Base-by-base conservation (phyloP, 2,797 vertebrate species). In the Pseudocheirus occidentalis region DNA sequence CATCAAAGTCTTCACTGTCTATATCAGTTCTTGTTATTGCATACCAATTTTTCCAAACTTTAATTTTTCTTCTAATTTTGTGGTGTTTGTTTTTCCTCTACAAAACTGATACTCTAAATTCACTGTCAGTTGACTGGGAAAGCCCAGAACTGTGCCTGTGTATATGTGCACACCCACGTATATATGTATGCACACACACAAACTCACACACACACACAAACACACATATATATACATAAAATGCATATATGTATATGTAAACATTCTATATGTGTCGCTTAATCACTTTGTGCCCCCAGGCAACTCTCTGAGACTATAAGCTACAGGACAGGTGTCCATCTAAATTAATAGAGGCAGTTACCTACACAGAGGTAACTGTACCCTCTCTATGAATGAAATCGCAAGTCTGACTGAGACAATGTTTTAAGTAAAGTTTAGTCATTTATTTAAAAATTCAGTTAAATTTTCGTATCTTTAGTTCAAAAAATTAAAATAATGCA, bases 181-280 rank as follows among this genome's bases (percentile, higher is more conserved):
- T 57, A 57, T 27, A 5, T 57, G 27, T 57, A 21, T 57, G 6
- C 16, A 5, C 5, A 58, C 9, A 59, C 10, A 59, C 24, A 58
- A 1, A 29, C 29, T 1, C 29, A 29, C 11, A 7, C 2, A 24
- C 9, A 0, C 28, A 28, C 6, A 59, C n/a, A n/a, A n/a, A n/a
- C n/a, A n/a, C 57, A 58, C 29, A 59, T 31, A 59, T 59, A 2
- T 3, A 59, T 7, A 59, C 21, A 24, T 24, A 24, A 24, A 24
- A 56, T 31, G 31, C 58, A 59, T 59, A 31, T 16, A 31, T 66
- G 34, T 66, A 14, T 31, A 29, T n/a, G 5, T n/a, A 66, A 34
- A 40, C 40, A 16, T 46, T 24, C 18, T 81, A 81, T 81, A 24
- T 81, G 66, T 46, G 18, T 40, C 10, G 2, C 18, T 73, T n/a